A percentile compares a stretch with the other conserved stretches of the same genome.
phyloP scores from a whole-genome alignment of 2,888 invertebrate genomes.

The Rhingia rostrata region DNA sequence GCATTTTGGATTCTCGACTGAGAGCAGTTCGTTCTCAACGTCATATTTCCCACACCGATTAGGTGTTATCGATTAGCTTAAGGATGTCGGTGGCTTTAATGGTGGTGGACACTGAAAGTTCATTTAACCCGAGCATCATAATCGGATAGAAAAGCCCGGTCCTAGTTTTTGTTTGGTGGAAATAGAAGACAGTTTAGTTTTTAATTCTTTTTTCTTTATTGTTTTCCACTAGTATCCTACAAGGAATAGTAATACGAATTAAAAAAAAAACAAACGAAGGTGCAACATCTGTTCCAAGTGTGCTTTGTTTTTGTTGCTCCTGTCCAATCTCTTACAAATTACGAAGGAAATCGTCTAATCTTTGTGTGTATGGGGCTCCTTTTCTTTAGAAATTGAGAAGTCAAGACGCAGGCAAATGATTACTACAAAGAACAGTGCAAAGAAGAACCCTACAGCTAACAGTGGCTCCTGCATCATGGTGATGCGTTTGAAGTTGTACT shows the following conservation, averaged over 20 bases:
- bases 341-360: conserved; percentile 79
- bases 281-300: conserved; percentile 30
- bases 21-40: background rate
- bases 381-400: conserved; percentile 93
- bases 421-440: conserved; percentile 93
- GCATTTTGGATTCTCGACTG: background rate
- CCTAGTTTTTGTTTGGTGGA: too few species aligned
- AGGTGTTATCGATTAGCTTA: background rate
- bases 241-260: conserved; percentile 47
- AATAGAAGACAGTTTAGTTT: too few species aligned
- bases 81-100: too few species aligned
- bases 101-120: too few species aligned
- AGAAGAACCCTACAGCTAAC: conserved; percentile 93
- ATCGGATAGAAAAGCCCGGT: too few species aligned
- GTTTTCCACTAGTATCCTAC: conserved; percentile 41
- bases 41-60: background rate
- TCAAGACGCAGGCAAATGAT: conserved; percentile 97
- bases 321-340: conserved; percentile 25
- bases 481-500: conserved; percentile 93
- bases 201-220: conserved; percentile 7
- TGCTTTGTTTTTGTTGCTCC: conserved; percentile 12
- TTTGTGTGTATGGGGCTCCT: conserved; percentile 83
- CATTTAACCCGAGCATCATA: too few species aligned
- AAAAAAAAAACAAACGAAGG: conserved; percentile 27
- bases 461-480: conserved; percentile 97